Base-by-base conservation (phyloP, 2,888 invertebrate species). In the Phania funesta region DNA sequence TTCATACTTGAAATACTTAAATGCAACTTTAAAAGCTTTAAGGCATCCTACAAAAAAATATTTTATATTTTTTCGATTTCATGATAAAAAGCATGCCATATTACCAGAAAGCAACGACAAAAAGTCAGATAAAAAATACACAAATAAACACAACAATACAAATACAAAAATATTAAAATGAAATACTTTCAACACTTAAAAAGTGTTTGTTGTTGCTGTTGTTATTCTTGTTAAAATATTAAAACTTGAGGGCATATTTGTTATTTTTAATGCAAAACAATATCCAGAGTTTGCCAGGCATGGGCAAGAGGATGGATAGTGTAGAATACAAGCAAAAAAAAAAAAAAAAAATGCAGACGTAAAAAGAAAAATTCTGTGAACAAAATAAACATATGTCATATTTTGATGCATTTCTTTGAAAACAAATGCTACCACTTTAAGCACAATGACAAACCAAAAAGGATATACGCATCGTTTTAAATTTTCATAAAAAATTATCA, bases 221-320 rank as follows among this genome's bases (percentile, higher is more conserved):
- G 9, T 24, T 60, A 24, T 22, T 70, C 50, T 44, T 73, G 35
- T 65, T 56, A 29, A 58, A 71, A 78, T 71, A 78, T 71, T 78
- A 78, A 71, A 50, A 58, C 78, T 73, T 65, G 13, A 58, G 71
- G 78, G 71, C 65, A 65, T 73, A 50, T 79, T 58, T 73, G 65
- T 65, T 73, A 20, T 79, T 79, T 73, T 48, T 50, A 79, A 65
- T 64, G 71, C 50, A 79, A 73, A 73, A 73, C 58, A 79, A 44
- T 73, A 58, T 65, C 38, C 48, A 22, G 29, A 60, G 75, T 16
- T 60, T 56, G 75, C 46, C 35, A 32, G 54, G 24, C 26, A 24
- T 56, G 38, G 13, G n/a, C 20, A 22, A 29, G 4, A 24, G 13
- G 16, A 11, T 11, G 9, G 4, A 16, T 44, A 26, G 50, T 52